These are phyloP conservation scores for Coleophora flavipennella DNA, from an alignment of 2,888 invertebrate species.

Conservation along the genomic window DNA sequence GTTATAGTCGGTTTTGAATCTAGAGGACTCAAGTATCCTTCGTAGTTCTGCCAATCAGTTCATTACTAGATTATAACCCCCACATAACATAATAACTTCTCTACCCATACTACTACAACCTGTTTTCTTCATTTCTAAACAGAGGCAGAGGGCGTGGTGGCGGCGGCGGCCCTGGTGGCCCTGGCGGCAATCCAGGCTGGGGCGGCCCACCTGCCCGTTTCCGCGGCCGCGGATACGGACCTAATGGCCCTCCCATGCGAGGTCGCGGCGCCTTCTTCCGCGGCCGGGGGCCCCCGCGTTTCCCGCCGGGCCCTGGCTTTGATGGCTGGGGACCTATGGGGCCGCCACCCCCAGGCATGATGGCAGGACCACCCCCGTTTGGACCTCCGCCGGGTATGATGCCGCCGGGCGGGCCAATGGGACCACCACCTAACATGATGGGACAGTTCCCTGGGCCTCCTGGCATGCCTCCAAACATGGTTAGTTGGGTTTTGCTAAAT, in stretches of 20 bases:
- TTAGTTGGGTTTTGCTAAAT: too few relatives aligned
- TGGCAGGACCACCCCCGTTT: conserved; percentile 59
- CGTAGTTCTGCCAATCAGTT: too few relatives aligned
- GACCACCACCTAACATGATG: conserved; percentile 72
- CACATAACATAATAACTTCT: too few relatives aligned
- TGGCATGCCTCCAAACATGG: conserved; percentile 74
- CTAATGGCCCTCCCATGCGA: conserved; percentile 71
- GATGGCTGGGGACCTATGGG: conserved; percentile 80
- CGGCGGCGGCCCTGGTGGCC: conserved; percentile 62
- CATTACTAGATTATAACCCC: too few relatives aligned
- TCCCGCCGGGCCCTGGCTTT: conserved; percentile 63
- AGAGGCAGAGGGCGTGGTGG: conserved; percentile 48
- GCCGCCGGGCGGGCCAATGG: conserved; percentile 73
- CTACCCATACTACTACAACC: too few relatives aligned
- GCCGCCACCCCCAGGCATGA: conserved; percentile 70
- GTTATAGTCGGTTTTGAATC: too few relatives aligned
- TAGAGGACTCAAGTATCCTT: too few relatives aligned
- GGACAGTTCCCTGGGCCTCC: conserved; percentile 67
- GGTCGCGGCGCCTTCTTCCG: conserved; percentile 64
- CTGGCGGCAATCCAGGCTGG: conserved; percentile 13
- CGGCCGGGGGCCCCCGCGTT: conserved; percentile 45
- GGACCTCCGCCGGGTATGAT: conserved; percentile 70
- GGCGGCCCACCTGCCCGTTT: conserved; percentile 73
- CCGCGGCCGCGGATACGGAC: conserved; percentile 78
- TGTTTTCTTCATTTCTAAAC: conserved; percentile 5